Conservation (phyloP, 2,113 vertebrate genomes). For the Dipodomys merriami region DNA sequence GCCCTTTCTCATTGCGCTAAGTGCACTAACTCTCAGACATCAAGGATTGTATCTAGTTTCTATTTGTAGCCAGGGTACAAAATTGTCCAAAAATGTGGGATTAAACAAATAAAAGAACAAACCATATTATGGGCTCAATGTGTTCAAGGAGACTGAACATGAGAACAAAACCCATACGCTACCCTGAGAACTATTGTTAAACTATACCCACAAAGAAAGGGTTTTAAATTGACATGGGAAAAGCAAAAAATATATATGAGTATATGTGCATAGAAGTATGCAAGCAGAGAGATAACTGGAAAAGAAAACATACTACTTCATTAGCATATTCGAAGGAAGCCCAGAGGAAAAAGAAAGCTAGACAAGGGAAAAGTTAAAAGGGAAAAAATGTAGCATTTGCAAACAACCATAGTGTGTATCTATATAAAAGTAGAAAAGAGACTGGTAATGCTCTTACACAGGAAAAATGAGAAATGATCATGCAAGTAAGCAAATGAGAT, state of each 20-base stretch:
- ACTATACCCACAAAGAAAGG: background rate
- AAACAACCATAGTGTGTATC: background rate
- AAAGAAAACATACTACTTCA: background rate
- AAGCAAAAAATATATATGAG: background rate
- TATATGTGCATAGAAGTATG: background rate
- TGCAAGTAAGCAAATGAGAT: background rate
- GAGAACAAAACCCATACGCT: conserved; percentile 12
- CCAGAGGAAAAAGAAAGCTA: background rate
- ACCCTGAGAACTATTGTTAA: background rate
- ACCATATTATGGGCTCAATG: background rate
- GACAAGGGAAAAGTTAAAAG: background rate
- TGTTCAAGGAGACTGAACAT: background rate
- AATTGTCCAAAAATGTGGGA: background rate
- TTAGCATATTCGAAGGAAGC: background rate
- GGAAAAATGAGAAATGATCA: background rate
- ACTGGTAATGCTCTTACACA: background rate
- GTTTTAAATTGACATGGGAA: conserved; percentile 7
- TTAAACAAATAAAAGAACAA: conserved; percentile 42
- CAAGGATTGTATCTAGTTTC: background rate
- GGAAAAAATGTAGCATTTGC: background rate
- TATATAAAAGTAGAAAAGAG: background rate
- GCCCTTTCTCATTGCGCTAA: background rate
- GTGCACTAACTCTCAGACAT: background rate
- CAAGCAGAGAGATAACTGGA: background rate
- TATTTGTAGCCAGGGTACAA: background rate